Evolutionary conservation across 2,888 invertebrate species (phyloP).

Genomic region (Idaea aversata): DNA sequence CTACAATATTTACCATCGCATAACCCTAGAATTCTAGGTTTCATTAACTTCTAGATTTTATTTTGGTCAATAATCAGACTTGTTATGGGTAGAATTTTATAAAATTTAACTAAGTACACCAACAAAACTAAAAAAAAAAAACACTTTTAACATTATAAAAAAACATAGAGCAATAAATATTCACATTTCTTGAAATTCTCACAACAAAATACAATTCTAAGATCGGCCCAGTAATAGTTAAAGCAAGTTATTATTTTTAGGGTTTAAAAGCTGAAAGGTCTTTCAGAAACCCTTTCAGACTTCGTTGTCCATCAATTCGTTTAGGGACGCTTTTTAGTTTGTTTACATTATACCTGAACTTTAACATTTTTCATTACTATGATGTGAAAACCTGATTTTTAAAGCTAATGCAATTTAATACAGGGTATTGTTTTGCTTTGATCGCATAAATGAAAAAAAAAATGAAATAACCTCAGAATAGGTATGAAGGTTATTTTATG

Average conservation of each 20-base stretch:
- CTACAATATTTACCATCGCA: no score
- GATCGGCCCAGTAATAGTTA: background rate
- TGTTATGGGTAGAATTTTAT: no score
- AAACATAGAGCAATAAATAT: background rate
- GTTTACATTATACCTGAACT: background rate
- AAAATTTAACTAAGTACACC: no score
- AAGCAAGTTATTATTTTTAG: background rate
- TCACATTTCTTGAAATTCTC: background rate
- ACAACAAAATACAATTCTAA: background rate
- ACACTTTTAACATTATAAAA: background rate
- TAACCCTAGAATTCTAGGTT: no score
- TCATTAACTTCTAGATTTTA: no score
- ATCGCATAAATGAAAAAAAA: background rate
- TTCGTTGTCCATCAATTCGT: slow-evolving; percentile 1
- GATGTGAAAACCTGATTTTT: background rate
- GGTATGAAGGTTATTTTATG: no score
- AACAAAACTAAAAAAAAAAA: no score
- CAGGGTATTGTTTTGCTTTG: background rate
- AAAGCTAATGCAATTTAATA: background rate
- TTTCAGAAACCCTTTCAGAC: background rate
- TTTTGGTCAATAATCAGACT: no score
- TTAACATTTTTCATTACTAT: background rate
- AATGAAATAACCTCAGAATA: no score
- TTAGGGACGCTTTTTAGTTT: background rate
- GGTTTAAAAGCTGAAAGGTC: slow-evolving; percentile 1